Percentiles rank a stretch among this genome's conserved stretches.
Evolutionary conservation across 2,113 vertebrate genomes (phyloP).

Genomic region (Peucedramus taeniatus): DNA sequence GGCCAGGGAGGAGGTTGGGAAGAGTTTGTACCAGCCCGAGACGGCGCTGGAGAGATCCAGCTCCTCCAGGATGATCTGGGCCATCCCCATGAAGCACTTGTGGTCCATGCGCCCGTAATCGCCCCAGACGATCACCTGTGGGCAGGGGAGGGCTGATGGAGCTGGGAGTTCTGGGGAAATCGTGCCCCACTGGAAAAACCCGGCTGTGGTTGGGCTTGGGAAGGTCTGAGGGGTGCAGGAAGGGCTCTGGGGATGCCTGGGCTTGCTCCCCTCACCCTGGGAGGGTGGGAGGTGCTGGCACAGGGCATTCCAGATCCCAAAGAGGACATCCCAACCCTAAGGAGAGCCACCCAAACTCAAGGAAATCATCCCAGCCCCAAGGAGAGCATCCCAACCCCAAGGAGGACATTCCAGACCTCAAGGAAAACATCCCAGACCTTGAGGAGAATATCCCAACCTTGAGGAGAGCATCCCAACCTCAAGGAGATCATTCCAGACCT

Average conservation of each 20-base stretch:
- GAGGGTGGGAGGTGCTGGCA: not conserved
- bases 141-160: not conserved
- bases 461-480: fast-evolving
- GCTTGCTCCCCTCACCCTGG: not conserved
- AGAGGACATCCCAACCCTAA: fast-evolving
- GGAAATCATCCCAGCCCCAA: fast-evolving
- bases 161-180: fast-evolving
- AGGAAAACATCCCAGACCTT: not conserved
- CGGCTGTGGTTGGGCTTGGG: fast-evolving
- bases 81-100: constrained; percentile 99
- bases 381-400: not conserved
- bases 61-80: constrained; percentile 96
- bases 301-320: not conserved
- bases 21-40: constrained; percentile 97
- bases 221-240: not conserved
- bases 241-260: not conserved
- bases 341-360: fast-evolving
- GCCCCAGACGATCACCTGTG: constrained; percentile 95
- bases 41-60: constrained; percentile 88
- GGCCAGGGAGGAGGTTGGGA: constrained; percentile 95
- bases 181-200: fast-evolving
- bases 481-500: fast-evolving
- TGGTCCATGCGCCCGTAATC: constrained; percentile 99
- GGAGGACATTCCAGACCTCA: fast-evolving
- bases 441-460: fast-evolving